These are phyloP conservation scores for Amphipyra tragopoginis DNA, from an alignment of 2,888 invertebrate genomes.

Conservation along the genomic window DNA sequence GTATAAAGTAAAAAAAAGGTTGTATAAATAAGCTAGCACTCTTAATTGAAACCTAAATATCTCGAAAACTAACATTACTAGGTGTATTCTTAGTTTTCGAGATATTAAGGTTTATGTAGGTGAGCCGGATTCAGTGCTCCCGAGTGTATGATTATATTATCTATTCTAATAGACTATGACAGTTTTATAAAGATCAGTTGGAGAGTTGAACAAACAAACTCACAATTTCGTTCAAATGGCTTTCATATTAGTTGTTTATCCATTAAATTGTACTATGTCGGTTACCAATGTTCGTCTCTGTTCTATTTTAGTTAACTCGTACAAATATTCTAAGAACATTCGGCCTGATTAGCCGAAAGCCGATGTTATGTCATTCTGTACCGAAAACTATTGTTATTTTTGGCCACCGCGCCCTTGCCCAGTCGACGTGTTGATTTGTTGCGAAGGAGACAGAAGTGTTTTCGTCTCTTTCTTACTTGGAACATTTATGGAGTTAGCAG, in stretches of 20 bases:
- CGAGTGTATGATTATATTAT: too few species aligned
- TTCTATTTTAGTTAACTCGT: conserved; percentile 30
- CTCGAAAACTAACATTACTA: too few species aligned
- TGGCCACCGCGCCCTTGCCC: conserved; percentile 56
- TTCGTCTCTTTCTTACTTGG: conserved; percentile 40
- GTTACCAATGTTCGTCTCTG: background rate
- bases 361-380: conserved; percentile 46
- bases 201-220: background rate
- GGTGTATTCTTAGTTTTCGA: too few species aligned
- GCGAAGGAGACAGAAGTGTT: conserved; percentile 18
- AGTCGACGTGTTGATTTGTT: conserved; percentile 42
- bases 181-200: background rate
- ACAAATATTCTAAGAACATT: conserved; percentile 34
- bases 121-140: too few species aligned
- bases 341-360: conserved; percentile 47
- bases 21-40: too few species aligned
- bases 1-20: too few species aligned
- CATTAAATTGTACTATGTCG: background rate
- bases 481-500: background rate
- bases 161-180: too few species aligned
- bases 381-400: conserved; percentile 66
- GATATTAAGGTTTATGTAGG: too few species aligned
- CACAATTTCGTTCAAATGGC: background rate
- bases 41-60: too few species aligned
- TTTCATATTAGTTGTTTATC: background rate